phyloP scores from a whole-genome alignment of 2,113 vertebrate species.

The Urocolius indicus region DNA sequence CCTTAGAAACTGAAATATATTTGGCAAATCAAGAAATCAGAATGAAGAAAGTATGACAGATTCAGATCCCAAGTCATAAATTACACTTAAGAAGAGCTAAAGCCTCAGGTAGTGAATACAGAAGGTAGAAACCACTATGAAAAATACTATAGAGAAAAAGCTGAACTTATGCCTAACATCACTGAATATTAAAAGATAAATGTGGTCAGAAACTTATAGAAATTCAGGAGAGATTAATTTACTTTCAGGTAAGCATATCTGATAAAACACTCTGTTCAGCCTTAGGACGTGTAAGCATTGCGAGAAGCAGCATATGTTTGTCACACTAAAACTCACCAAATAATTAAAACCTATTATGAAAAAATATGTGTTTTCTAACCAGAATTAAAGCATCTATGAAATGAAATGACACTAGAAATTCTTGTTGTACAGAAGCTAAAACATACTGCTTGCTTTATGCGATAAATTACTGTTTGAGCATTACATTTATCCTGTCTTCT shows the following conservation, averaged over 20 bases:
- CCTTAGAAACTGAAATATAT: not conserved
- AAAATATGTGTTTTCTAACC: not conserved
- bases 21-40: not conserved
- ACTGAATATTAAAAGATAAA: not conserved
- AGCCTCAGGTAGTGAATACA: not conserved
- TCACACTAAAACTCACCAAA: not conserved
- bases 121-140: not conserved
- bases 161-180: not conserved
- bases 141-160: not conserved
- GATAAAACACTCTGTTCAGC: not conserved
- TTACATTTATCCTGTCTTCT: not conserved
- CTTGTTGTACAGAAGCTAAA: not conserved
- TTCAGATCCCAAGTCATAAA: not conserved
- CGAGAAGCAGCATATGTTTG: not conserved
- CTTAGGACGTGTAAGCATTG: not conserved
- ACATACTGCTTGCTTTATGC: not conserved
- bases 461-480: not conserved
- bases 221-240: not conserved
- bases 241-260: not conserved
- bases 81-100: not conserved
- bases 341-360: not conserved
- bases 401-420: not conserved
- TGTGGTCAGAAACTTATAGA: fast-evolving
- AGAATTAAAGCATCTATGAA: not conserved
- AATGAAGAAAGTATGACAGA: not conserved